phyloP scores from a whole-genome alignment of 2,113 vertebrate genomes.

The Promerops cafer region DNA sequence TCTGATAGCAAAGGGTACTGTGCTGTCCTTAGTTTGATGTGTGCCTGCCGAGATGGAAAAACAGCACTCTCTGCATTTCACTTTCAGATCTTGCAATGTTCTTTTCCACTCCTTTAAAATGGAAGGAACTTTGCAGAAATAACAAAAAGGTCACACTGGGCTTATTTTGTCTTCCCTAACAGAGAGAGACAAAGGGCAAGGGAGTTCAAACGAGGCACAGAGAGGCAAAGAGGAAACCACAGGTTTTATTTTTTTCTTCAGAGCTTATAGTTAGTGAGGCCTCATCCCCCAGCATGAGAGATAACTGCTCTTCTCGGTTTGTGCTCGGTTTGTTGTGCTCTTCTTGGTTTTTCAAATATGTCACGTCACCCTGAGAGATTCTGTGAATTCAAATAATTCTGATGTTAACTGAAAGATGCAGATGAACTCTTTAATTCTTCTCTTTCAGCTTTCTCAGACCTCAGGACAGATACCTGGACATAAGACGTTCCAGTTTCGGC shows the following conservation, averaged over 20 bases:
- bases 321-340: no score
- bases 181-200: background rate
- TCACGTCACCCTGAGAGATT: background rate
- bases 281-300: background rate
- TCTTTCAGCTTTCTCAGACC: background rate
- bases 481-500: background rate
- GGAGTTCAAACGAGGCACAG: background rate
- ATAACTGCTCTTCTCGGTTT: no score
- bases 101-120: background rate
- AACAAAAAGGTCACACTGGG: background rate
- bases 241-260: slow-evolving; percentile 11
- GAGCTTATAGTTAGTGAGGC: background rate
- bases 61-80: background rate
- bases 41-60: background rate
- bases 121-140: background rate
- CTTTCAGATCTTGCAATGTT: background rate
- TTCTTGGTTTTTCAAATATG: background rate
- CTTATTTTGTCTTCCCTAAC: background rate
- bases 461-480: background rate
- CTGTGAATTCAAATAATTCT: background rate
- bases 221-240: slow-evolving; percentile 30
- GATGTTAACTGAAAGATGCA: background rate
- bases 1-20: background rate
- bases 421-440: background rate
- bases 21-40: background rate